Conservation (phyloP, 2,888 invertebrate genomes). For the Anthrax anthrax region DNA sequence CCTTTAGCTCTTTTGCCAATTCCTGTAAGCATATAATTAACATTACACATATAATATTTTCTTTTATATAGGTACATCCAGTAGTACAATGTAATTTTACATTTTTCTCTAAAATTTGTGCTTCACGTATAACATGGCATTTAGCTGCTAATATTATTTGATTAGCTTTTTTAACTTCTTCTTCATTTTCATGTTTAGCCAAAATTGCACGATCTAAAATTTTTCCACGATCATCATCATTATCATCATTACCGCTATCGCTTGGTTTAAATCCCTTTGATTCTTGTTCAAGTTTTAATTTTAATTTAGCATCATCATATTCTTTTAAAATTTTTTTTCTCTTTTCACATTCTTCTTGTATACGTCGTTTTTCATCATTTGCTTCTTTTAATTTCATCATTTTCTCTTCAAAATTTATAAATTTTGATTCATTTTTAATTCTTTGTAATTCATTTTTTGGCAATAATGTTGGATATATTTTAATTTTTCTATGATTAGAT, state of each 20-base stretch:
- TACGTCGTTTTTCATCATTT: conserved; percentile 34
- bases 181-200: conserved; percentile 36
- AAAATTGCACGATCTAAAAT: conserved; percentile 39
- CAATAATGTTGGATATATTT: conserved; percentile 42
- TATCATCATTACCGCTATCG: conserved; percentile 22
- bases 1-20: conserved; percentile 22
- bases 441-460: conserved; percentile 44
- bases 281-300: conserved; percentile 18
- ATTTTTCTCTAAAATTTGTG: conserved; percentile 55
- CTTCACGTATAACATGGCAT: conserved; percentile 71
- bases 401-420: conserved; percentile 37
- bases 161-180: conserved; percentile 57
- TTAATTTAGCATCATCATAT: conserved; percentile 25
- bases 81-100: too few species aligned
- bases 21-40: conserved; percentile 12
- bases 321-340: conserved; percentile 40
- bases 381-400: conserved; percentile 32
- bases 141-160: conserved; percentile 68
- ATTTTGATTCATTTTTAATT: conserved; percentile 43
- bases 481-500: conserved; percentile 10
- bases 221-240: conserved; percentile 27
- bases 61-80: too few species aligned
- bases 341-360: conserved; percentile 42
- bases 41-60: too few species aligned
- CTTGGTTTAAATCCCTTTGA: not conserved